Evolutionary conservation across 2,888 invertebrate species (phyloP).

Genomic region (Darwinula stevensoni): DNA sequence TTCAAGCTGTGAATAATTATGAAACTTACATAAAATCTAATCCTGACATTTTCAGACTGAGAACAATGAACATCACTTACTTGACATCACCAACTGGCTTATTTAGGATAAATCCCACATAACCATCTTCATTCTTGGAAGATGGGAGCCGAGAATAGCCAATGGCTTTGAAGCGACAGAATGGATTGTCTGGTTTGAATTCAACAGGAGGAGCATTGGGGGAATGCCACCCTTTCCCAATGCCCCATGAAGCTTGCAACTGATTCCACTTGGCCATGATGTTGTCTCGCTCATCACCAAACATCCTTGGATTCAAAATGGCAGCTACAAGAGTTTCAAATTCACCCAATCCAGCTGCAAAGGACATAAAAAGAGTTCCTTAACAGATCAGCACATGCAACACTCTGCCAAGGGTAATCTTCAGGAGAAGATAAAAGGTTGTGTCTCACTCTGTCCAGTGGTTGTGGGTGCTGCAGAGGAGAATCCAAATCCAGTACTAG

Average conservation of each 20-base stretch:
- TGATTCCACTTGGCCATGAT: conserved; percentile 84
- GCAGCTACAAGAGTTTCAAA: too few relatives aligned
- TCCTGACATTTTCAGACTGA: background rate
- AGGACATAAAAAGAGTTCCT: too few relatives aligned
- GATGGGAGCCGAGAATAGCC: conserved; percentile 67
- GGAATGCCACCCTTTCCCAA: conserved; percentile 46
- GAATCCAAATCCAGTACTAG: too few relatives aligned
- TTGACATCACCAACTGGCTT: conserved; percentile 49
- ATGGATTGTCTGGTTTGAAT: conserved; percentile 58
- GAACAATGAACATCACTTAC: conserved; percentile 13
- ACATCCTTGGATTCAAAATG: too few relatives aligned
- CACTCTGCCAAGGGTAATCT: too few relatives aligned
- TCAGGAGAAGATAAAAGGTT: too few relatives aligned
- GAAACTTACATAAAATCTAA: background rate
- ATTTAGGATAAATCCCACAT: conserved; percentile 54
- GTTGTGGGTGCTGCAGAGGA: background rate
- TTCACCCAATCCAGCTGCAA: too few relatives aligned
- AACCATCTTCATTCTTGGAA: conserved; percentile 64
- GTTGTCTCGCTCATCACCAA: conserved; percentile 79
- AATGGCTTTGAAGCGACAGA: conserved; percentile 78
- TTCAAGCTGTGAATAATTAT: background rate
- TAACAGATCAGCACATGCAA: too few relatives aligned
- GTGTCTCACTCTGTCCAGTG: too few relatives aligned
- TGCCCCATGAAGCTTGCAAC: conserved; percentile 63
- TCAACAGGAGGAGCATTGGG: conserved; percentile 44